phyloP scores from a whole-genome alignment of 2,113 vertebrate species.

The Machaerirhynchus nigripectus region DNA sequence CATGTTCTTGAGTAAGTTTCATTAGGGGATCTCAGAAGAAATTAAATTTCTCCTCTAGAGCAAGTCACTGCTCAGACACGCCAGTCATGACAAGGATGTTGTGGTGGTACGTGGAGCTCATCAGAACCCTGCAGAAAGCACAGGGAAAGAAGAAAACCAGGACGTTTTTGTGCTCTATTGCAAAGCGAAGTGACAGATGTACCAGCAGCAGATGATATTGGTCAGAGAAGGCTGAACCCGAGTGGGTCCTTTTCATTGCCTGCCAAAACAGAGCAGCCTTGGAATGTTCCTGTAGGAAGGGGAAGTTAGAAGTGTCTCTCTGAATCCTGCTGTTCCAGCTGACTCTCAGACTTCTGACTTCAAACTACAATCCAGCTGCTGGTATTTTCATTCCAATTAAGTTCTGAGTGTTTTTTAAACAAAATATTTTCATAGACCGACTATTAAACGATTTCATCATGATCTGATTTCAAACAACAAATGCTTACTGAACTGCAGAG shows the following conservation, averaged over 20 bases:
- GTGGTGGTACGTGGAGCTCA: neutral
- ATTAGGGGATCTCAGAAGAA: neutral
- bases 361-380: constrained; percentile 47
- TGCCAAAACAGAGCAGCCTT: constrained; percentile 24
- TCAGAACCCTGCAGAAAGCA: neutral
- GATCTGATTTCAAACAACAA: constrained; percentile 51
- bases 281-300: neutral
- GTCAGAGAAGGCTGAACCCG: neutral
- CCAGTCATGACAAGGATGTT: neutral
- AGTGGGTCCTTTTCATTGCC: constrained; percentile 20
- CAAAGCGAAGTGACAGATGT: neutral
- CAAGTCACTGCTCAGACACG: neutral
- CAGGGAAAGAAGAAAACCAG: neutral
- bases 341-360: constrained; percentile 3
- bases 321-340: constrained; percentile 36
- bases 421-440: constrained; percentile 36
- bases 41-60: neutral
- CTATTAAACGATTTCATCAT: constrained; percentile 54
- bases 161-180: neutral
- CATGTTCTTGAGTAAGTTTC: neutral
- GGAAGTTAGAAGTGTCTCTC: neutral
- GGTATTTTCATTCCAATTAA: constrained; percentile 61
- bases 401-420: constrained; percentile 58
- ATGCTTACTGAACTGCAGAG: neutral
- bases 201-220: neutral